Evolutionary conservation across 2,113 vertebrate genomes (phyloP).

Genomic region (Antidorcas marsupialis): DNA sequence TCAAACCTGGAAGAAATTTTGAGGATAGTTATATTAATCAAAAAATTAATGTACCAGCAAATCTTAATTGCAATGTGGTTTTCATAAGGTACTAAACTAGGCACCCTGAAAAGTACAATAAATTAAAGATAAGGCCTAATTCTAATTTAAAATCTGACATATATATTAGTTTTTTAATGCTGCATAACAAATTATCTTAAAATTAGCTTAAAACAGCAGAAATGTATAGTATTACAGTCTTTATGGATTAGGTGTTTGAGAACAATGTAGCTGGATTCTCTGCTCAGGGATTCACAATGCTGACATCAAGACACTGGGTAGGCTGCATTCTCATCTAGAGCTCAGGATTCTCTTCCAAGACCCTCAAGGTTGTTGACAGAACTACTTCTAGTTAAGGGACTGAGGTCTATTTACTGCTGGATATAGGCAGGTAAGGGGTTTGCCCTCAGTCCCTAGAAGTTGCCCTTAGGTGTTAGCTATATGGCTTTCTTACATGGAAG

Average conservation of each 20-base stretch:
- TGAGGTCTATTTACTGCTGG: neutral
- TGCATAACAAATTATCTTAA: neutral
- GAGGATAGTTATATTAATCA: neutral
- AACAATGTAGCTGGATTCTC: neutral
- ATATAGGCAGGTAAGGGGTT: neutral
- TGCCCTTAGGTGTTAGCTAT: neutral
- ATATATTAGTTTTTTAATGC: neutral
- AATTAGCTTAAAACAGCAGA: neutral
- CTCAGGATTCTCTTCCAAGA: neutral
- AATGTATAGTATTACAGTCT: neutral
- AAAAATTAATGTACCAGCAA: neutral
- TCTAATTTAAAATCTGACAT: conserved; percentile 1
- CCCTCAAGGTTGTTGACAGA: neutral
- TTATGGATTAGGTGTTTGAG: neutral
- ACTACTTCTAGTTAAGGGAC: neutral
- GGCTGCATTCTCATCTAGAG: neutral
- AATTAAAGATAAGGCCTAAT: neutral
- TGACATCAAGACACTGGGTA: neutral
- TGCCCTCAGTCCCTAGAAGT: neutral
- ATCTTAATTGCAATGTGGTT: neutral
- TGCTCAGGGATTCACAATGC: neutral
- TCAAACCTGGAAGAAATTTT: neutral
- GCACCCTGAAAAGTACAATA: neutral
- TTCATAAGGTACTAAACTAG: neutral
- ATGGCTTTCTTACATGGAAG: neutral